A percentile compares a stretch with the other conserved stretches of the same genome.
These are phyloP conservation scores for Malthinus flaveolus DNA, from an alignment of 2,888 invertebrate genomes.

Conservation along the genomic window DNA sequence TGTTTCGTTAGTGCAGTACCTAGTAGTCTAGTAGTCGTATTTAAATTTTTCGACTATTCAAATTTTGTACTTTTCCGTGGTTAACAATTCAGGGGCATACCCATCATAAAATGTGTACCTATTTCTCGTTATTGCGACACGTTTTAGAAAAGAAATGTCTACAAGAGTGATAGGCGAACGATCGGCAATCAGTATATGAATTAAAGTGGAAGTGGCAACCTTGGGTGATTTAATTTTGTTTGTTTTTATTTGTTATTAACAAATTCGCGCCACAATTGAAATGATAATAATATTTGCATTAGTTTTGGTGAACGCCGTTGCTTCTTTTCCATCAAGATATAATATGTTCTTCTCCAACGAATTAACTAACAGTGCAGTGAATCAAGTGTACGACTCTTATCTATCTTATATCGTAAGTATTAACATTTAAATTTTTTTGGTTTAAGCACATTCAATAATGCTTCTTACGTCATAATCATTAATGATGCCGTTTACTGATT, in stretches of 20 bases:
- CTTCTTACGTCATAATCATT: too few species aligned
- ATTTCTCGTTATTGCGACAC: conserved; percentile 23
- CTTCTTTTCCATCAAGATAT: conserved; percentile 26
- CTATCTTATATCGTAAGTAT: too few species aligned
- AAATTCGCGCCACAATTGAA: conserved; percentile 28
- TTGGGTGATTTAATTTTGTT: conserved; percentile 28
- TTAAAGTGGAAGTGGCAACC: conserved; percentile 28
- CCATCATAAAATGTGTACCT: conserved; percentile 12
- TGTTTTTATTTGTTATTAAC: conserved; percentile 18
- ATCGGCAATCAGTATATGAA: conserved; percentile 18
- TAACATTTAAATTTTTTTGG: too few species aligned
- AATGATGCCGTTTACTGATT: too few species aligned
- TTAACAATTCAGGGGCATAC: conserved; percentile 27
- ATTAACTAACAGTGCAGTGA: conserved; percentile 23
- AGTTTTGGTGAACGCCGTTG: conserved; percentile 33
- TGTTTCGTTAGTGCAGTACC: too few species aligned
- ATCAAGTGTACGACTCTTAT: background rate
- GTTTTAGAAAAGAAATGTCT: conserved; percentile 21
- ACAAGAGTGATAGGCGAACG: conserved; percentile 8
- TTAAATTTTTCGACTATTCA: conserved; percentile 2
- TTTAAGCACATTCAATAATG: too few species aligned
- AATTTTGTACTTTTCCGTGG: conserved; percentile 27
- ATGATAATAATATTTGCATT: conserved; percentile 37
- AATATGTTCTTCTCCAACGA: conserved; percentile 27
- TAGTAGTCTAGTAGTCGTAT: background rate